A percentile compares a stretch with the other conserved stretches of the same genome.
These are phyloP conservation scores for Aurelia aurita DNA, from an alignment of 30 jellyfish, hydroid and myxozoan species.

Conservation along the genomic window DNA sequence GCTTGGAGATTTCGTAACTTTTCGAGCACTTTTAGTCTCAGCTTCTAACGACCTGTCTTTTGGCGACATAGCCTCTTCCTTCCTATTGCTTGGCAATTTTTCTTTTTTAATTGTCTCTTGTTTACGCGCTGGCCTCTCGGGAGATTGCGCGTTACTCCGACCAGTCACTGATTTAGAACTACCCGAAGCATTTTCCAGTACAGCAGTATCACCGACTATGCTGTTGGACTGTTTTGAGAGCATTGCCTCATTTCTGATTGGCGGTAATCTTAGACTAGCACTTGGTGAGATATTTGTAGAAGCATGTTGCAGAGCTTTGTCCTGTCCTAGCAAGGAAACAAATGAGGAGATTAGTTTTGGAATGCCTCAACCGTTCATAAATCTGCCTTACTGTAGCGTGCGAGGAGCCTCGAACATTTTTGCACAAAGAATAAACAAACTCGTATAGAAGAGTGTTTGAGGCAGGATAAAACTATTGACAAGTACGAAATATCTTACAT, in stretches of 20 bases:
- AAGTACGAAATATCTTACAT: too few species aligned
- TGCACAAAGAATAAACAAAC: too few species aligned
- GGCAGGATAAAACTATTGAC: too few species aligned
- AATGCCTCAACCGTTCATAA: background rate
- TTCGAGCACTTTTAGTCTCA: background rate
- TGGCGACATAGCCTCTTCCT: too few species aligned
- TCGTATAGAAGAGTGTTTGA: too few species aligned
- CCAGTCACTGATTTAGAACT: too few species aligned
- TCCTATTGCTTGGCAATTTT: background rate
- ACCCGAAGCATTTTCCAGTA: too few species aligned
- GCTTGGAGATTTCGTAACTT: slow-evolving; percentile 27
- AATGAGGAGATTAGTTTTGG: slow-evolving; percentile 15
- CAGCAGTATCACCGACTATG: too few species aligned
- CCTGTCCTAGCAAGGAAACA: slow-evolving; percentile 71
- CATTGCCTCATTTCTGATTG: too few species aligned
- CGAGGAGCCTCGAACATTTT: too few species aligned
- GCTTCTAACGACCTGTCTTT: background rate
- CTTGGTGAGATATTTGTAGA: slow-evolving; percentile 24
- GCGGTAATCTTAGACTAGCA: slow-evolving; percentile 43
- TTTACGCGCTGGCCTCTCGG: background rate
- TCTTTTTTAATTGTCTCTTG: background rate
- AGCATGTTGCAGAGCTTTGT: slow-evolving; percentile 41
- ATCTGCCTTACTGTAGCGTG: background rate
- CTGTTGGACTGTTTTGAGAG: too few species aligned
- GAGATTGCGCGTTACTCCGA: too few species aligned